Conservation (phyloP, 2,888 invertebrate species). For the Drosophila longiperda region DNA sequence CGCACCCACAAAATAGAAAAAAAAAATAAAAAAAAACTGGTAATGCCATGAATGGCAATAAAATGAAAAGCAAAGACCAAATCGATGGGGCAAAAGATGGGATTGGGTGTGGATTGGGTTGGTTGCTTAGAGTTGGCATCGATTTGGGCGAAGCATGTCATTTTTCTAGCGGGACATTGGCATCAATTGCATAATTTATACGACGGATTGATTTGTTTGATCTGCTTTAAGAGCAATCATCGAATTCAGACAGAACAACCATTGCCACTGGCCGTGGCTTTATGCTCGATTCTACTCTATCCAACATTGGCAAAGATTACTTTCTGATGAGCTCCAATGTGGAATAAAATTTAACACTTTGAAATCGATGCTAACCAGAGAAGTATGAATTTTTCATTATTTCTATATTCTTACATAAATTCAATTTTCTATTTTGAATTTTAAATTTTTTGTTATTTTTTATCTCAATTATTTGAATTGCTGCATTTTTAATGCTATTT, state of each 20-base stretch:
- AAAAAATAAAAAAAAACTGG: not conserved
- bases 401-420: not conserved
- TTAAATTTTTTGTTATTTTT: not conserved
- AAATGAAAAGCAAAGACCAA: constrained; percentile 58
- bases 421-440: not conserved
- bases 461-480: no score
- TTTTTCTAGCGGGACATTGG: constrained; percentile 56
- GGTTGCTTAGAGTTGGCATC: not conserved
- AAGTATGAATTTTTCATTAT: not conserved
- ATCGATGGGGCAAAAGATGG: constrained; percentile 7
- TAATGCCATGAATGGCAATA: constrained; percentile 62
- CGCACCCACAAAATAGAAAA: not conserved
- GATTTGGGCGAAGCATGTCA: constrained; percentile 38
- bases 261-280: not conserved
- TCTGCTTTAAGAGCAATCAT: constrained; percentile 39
- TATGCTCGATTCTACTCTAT: constrained; percentile 1
- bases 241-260: constrained; percentile 13
- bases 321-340: not conserved
- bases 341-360: not conserved
- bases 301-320: not conserved
- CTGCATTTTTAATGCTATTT: no score
- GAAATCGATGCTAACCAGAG: not conserved
- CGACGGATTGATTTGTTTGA: constrained; percentile 54
- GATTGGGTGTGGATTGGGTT: not conserved
- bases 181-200: constrained; percentile 68